Base-by-base conservation (phyloP, 2,888 invertebrate species). In the Ophonus ardosiacus region DNA sequence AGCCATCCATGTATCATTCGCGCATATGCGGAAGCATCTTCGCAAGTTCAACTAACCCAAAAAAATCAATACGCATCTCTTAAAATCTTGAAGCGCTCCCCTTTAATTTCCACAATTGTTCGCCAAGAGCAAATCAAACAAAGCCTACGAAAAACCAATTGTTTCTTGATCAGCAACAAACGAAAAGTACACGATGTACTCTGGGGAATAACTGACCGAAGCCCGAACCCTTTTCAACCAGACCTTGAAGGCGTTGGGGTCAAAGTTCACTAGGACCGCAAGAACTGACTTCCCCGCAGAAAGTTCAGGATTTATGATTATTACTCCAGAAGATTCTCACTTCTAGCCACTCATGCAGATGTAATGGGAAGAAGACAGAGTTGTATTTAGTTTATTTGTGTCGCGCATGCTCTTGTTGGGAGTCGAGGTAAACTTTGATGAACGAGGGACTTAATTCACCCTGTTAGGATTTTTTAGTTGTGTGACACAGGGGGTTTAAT, bases 281-380 rank as follows among this genome's bases (percentile, higher is more conserved):
- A 81, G 43, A 43, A 38, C 80, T 24, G 51, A 13, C 24, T 43
- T 81, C 21, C 3, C 21, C 57, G 56, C 57, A 57, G 71, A 38
- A 81, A 81, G 51, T 81, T 81, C 68, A 24, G 15, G 81, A 81
- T 81, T 81, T 81, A 81, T 81, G 51, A 57, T 81, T 81, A 81
- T 81, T 68, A 71, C 56, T 63, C 21, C 56, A 81, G 65, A 31
- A 31, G 31, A 31, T 5, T 31, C 3, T 3, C 6, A 31, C 31
- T 31, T 5, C 31, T 15, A 24, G 81, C 24, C 56, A 57, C 56
- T 81, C 68, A 68, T 68, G 68, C 56, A 71, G 31, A 81, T 15
- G 51, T 81, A 81, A 68, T 81, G 38, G 40, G 40, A 7, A 15
- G 68, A 5, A 59, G 59, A 18, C 76, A 76, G 76, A 76, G 56